A percentile compares a stretch with the other conserved stretches of the same genome.
Evolutionary conservation across 2,113 vertebrate species (phyloP).

Genomic region (Bettongia penicillata): DNA sequence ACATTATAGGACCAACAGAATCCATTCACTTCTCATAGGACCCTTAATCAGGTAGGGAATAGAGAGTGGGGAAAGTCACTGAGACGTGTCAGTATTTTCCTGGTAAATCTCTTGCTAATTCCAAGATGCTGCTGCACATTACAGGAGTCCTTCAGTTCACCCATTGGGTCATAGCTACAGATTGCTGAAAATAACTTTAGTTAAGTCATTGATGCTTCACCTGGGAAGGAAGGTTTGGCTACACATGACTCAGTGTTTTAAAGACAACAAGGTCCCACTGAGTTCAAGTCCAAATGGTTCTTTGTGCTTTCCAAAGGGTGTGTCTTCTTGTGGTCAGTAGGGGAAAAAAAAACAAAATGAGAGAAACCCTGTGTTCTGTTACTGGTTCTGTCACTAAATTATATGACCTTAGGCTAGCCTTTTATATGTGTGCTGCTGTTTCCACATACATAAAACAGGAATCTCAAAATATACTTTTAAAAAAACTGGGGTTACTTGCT

Average conservation of each 20-base stretch:
- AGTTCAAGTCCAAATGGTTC: conserved; percentile 41
- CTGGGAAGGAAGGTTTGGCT: neutral
- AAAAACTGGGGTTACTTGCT: neutral
- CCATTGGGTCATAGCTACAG: neutral
- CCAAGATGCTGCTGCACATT: neutral
- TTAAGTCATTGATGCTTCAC: neutral
- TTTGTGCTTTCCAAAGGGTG: neutral
- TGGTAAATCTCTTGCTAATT: conserved; percentile 16
- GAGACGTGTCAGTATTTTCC: neutral
- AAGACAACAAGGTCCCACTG: conserved; percentile 1
- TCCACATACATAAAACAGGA: conserved; percentile 23
- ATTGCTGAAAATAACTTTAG: neutral
- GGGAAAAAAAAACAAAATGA: neutral
- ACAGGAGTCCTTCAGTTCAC: neutral
- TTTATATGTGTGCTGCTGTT: neutral
- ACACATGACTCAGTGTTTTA: neutral
- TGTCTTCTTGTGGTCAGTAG: conserved; percentile 5
- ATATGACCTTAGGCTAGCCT: neutral
- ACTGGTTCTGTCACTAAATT: neutral
- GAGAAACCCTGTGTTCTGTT: neutral
- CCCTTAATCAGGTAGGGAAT: neutral
- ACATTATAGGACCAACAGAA: neutral
- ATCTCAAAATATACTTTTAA: conserved; percentile 23
- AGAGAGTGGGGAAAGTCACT: conserved; percentile 8
- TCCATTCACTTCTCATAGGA: neutral